Conservation (phyloP, 2,113 vertebrate genomes). For the Tachycineta bicolor region DNA sequence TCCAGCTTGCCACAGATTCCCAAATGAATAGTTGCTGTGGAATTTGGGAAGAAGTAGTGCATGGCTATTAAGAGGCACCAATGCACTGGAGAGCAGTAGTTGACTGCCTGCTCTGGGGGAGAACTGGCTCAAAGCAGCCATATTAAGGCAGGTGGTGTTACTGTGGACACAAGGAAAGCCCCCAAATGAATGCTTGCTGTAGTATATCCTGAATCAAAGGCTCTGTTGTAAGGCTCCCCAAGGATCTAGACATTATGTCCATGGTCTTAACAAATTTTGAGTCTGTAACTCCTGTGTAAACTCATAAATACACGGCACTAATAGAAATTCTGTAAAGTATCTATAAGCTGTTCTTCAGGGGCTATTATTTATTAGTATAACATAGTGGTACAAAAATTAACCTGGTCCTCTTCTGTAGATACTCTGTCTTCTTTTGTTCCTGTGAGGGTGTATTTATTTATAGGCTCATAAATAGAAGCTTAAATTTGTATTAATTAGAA, state of each 20-base stretch:
- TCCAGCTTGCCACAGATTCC: not conserved
- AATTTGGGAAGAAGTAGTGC: conserved; percentile 29
- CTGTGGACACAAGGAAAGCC: conserved; percentile 28
- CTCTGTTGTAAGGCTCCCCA: conserved; percentile 7
- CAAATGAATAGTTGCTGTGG: conserved; percentile 7
- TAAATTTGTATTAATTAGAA: conserved; percentile 34
- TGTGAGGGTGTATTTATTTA: conserved; percentile 19
- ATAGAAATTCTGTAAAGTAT: not conserved
- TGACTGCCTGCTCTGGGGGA: not conserved
- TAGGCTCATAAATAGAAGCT: conserved; percentile 11
- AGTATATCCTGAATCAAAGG: conserved; percentile 8
- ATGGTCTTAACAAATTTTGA: not conserved
- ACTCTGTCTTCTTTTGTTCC: not conserved
- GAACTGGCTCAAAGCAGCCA: conserved; percentile 15
- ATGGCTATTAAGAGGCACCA: not conserved
- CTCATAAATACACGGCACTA: not conserved
- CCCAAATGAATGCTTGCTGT: conserved; percentile 6
- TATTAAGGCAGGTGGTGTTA: conserved; percentile 54
- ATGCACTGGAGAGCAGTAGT: not conserved
- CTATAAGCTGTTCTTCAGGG: not conserved
- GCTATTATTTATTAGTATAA: not conserved
- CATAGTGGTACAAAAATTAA: not conserved
- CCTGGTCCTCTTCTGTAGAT: not conserved
- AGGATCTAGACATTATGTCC: not conserved
- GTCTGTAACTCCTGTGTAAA: not conserved